These are phyloP conservation scores for Brachionus rotundiformis DNA, from an alignment of 1,140 invertebrate species.

Conservation along the genomic window DNA sequence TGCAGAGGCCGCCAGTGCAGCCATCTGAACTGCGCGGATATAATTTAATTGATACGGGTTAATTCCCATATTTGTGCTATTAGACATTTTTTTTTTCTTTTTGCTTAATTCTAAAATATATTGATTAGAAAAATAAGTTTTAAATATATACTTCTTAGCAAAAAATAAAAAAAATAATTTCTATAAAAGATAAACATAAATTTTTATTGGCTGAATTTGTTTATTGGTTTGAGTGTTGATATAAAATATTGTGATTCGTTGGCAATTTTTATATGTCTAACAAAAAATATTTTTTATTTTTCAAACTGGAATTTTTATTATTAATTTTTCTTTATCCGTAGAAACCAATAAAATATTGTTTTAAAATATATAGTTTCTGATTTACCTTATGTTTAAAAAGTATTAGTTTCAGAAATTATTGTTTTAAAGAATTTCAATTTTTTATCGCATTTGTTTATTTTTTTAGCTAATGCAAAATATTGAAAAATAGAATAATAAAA, in stretches of 20 bases:
- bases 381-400: conserved; percentile 43
- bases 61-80: conserved; percentile 16
- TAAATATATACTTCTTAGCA: conserved; percentile 14
- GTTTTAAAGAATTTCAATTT: conserved; percentile 44
- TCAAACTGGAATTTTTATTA: not conserved
- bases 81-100: conserved; percentile 37
- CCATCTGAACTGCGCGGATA: conserved; percentile 41
- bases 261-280: not conserved
- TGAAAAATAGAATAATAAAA: conserved; percentile 29
- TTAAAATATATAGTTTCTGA: not conserved
- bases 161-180: conserved; percentile 6
- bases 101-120: conserved; percentile 1
- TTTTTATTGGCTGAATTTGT: not conserved
- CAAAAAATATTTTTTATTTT: conserved; percentile 13
- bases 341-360: conserved; percentile 10
- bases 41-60: conserved; percentile 41
- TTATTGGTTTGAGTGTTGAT: not conserved
- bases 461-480: conserved; percentile 36
- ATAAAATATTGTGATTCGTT: not conserved
- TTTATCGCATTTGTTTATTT: conserved; percentile 21
- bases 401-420: conserved; percentile 43
- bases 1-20: conserved; percentile 34
- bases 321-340: not conserved
- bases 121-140: conserved; percentile 17
- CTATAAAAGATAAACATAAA: not conserved